phyloP scores from a whole-genome alignment of 2,113 vertebrate species.

The Ovibos moschatus region DNA sequence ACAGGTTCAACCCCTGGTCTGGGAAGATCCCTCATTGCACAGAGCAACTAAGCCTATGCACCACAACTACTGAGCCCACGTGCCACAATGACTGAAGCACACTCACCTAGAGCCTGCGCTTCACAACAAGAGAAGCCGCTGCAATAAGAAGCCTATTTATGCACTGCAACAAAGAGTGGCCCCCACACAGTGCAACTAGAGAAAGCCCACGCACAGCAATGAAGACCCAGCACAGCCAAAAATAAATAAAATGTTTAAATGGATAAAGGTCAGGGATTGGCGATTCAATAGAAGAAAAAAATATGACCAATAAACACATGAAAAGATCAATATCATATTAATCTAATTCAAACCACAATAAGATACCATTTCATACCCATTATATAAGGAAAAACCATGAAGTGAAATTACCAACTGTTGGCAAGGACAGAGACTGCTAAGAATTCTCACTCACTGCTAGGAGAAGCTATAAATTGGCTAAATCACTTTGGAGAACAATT shows the following conservation, averaged over 20 bases:
- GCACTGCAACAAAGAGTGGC: background rate
- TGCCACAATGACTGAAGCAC: background rate
- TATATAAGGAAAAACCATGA: background rate
- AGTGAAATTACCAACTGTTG: background rate
- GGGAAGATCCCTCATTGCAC: background rate
- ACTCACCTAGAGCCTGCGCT: background rate
- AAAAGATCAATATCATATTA: background rate
- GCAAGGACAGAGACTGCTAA: background rate
- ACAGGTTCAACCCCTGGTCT: background rate
- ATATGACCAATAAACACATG: background rate
- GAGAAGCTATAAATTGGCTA: background rate
- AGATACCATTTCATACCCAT: background rate
- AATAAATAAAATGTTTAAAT: background rate
- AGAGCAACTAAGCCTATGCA: background rate
- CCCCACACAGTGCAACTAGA: background rate
- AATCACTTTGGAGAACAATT: background rate
- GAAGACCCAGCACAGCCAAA: background rate
- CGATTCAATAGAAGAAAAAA: background rate
- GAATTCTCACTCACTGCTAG: background rate
- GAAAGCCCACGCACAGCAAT: background rate
- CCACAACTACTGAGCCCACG: background rate
- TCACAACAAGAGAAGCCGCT: background rate
- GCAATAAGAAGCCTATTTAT: background rate
- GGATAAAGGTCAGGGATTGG: background rate
- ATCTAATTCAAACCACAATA: slow-evolving; percentile 20